Evolutionary conservation across 1,140 invertebrate species (phyloP), one percentile per base, ranked within the genome.

Genomic region (honey bee (Apis mellifera)): DNA sequence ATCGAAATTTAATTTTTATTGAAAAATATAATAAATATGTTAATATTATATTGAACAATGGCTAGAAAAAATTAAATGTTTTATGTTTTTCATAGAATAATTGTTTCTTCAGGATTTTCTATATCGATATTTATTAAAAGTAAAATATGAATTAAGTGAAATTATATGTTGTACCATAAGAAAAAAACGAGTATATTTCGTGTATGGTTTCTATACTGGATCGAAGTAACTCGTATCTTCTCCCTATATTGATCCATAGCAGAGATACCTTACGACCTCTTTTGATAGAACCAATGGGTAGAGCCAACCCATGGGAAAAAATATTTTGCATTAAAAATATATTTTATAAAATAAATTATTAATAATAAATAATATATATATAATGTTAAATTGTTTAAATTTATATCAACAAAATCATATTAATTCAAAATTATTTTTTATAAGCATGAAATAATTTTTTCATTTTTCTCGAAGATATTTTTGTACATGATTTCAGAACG

Each of bases 211-310:
- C 26, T 60, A 64, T 42, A 54, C 50, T 75, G 23, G 5, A 26
- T 59, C 72, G 54, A 76, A 82, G 64, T 59, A 26, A 50, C 42
- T 64, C 23, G 52, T 76, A 57, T 66, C 32, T 59, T 68, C 72
- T 55, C 64, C 54, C 17, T 15, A 82, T 82, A 82, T 82, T 68
- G 72, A 82, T 82, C 79, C 71, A 48, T 19, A 13, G n/a, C 50
- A 21, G 42, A 42, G 64, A 66, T 81, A 66, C 78, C 78, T 64
- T 74, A 80, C 70, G 70, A 80, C 78, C 70, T 74, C 78, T 73
- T 80, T 80, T 55, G 70, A 50, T 74, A 48, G 52, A 80, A 54
- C 70, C 70, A 80, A 72, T 74, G 50, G 50, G 32, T 55, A 62
- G 13, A 55, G 42, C 17, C 50, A 62, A 65, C 9, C 32, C 50